Evolutionary conservation across 2,797 vertebrate species (phyloP), one percentile per base, ranked within the genome.

Genomic region (Rhinichthys osculus): DNA sequence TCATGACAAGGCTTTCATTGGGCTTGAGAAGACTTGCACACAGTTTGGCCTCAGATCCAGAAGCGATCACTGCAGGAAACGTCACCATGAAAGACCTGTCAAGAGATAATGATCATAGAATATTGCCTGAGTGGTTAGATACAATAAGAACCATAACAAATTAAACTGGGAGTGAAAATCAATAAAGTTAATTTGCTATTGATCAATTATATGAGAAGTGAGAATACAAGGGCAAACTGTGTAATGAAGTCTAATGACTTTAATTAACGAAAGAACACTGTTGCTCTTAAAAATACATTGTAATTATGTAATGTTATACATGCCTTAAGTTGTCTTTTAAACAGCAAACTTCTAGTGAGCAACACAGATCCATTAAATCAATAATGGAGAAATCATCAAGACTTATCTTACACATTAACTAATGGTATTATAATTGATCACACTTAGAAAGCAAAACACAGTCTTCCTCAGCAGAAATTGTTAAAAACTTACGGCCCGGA

Each of bases 1-100:
- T 93, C 91, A 94, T 89, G 5, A 17, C 10, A 84, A 95, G 30
- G 57, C 86, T 89, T 88, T 95, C 92, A 1, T 86, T 92, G 71
- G 92, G 91, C n/a, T 92, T 85, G 74, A 94, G 50, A 78, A 95
- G 89, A 86, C 89, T 94, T 0, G 38, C 78, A 85, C 94, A 95
- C 4, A 95, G 87, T 38, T 83, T 89, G n/a, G 90, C 85, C 13
- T 92, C 59, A 59, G 91, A 87, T 77, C 92, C 94, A 0, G 92
- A 89, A 77, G 91, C 90, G 2, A 95, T 89, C n/a, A 90, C 74
- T 2, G 91, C 93, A 86, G 95, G 94, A 78, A 94, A 84, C 33
- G 91, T 88, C 16, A 95, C 93, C 88, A 92, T 84, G 88, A 94
- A 66, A 52, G 88, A 59, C 71, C 95, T 96, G 19, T 16, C 77